phyloP scores from a whole-genome alignment of 2,888 invertebrate species.

The Tribolium freemani region DNA sequence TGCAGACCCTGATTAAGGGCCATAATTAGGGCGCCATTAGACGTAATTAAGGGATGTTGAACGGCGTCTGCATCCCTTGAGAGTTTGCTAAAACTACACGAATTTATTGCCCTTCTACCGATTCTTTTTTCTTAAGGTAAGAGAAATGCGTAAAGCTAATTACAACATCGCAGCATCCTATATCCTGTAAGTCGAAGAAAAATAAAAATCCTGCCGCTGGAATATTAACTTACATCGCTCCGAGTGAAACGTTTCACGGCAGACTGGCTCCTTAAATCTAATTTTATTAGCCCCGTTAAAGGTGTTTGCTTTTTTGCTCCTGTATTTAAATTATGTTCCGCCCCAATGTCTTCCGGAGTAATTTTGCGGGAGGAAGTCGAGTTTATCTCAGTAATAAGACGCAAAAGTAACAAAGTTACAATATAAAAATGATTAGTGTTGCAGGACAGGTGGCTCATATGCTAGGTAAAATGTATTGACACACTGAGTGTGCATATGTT shows the following conservation, averaged over 20 bases:
- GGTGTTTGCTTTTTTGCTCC: slow-evolving; percentile 32
- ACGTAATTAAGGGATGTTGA: slow-evolving; percentile 45
- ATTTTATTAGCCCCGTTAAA: slow-evolving; percentile 34
- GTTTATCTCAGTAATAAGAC: neutral
- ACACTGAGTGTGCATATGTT: slow-evolving; percentile 6
- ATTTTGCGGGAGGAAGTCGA: slow-evolving; percentile 13
- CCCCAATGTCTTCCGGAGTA: slow-evolving; percentile 25
- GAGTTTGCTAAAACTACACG: slow-evolving; percentile 31
- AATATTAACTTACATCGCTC: slow-evolving; percentile 31
- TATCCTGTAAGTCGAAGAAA: neutral
- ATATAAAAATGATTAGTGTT: slow-evolving; percentile 26
- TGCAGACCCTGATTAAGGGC: slow-evolving; percentile 46
- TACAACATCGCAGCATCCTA: neutral
- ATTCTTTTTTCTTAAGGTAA: neutral
- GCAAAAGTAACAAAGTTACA: neutral
- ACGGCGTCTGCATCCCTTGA: slow-evolving; percentile 27
- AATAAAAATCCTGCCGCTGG: slow-evolving; percentile 4
- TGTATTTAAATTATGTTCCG: slow-evolving; percentile 31
- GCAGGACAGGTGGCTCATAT: slow-evolving; percentile 12
- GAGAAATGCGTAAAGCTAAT: neutral
- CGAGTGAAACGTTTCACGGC: slow-evolving; percentile 19
- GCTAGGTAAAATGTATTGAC: slow-evolving; percentile 4
- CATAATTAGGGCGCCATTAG: slow-evolving; percentile 48
- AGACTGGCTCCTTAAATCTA: slow-evolving; percentile 32
- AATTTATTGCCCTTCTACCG: slow-evolving; percentile 40